phyloP scores from a whole-genome alignment of 2,888 invertebrate species.

The Mesorhabditis spiculigera region DNA sequence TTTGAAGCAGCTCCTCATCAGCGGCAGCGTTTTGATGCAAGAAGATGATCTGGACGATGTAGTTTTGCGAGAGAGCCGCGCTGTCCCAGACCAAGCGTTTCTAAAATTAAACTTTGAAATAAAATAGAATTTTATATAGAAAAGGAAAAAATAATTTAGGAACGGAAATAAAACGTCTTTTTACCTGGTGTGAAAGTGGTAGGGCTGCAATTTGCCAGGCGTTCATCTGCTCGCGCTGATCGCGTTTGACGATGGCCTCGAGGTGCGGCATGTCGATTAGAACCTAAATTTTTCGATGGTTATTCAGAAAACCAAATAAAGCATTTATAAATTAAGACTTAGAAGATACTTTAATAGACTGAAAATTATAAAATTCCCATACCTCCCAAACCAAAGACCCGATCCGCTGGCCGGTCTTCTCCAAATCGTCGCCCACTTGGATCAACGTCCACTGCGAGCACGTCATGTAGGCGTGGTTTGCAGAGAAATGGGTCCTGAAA shows the following conservation, averaged over 20 bases:
- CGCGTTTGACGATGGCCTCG: conserved; percentile 37
- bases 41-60: conserved; percentile 48
- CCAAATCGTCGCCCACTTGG: conserved; percentile 10
- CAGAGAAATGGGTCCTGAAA: conserved; percentile 2
- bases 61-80: conserved; percentile 33
- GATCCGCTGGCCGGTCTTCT: conserved; percentile 15
- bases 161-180: neutral
- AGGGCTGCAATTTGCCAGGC: conserved; percentile 42
- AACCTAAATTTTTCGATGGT: conserved; percentile 13
- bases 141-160: neutral
- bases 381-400: conserved; percentile 11
- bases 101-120: conserved; percentile 10
- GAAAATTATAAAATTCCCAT: neutral
- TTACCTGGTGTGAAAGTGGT: conserved; percentile 36
- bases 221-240: conserved; percentile 33
- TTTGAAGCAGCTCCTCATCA: neutral
- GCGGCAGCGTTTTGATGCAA: conserved; percentile 37
- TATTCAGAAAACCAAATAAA: too few species aligned
- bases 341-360: neutral
- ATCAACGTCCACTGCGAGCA: conserved; percentile 8
- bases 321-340: neutral
- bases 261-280: conserved; percentile 40
- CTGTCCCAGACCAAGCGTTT: conserved; percentile 45
- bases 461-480: neutral
- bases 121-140: neutral